Evolutionary conservation across 2,113 vertebrate species (phyloP), one percentile per base, ranked within the genome.

Genomic region (Chelonoidis abingdonii): DNA sequence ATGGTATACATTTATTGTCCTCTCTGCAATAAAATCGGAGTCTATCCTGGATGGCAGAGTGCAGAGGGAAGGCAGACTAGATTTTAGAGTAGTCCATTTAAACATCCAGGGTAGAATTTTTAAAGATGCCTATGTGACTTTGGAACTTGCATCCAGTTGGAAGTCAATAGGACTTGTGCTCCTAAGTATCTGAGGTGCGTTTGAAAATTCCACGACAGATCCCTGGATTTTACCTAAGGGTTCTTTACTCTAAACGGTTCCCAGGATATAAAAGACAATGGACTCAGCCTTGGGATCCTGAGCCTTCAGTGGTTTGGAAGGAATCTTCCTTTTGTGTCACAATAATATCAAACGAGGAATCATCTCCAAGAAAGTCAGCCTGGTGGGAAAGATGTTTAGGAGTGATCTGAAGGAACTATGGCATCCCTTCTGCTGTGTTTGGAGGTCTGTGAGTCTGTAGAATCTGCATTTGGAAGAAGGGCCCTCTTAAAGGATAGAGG

Each of bases 61-160:
- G 80, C 27, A 78, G 53, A 85, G 82, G 69, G 41, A 69, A 90
- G 16, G 24, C 54, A 13, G 86, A 10, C 53, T 3, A 6, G 85
- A 59, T 49, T 89, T 65, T 86, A 59, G 80, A 92, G 24, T 31
- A 5, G 5, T 19, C 22, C 10, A 41, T 83, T 94, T 29, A n/a
- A 10, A 11, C 41, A 82, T 8, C 89, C 84, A 82, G 27, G 24
- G 29, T 29, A 69, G 84, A 84, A 29, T 14, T 54, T 92, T 52
- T 85, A 5, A 9, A 44, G 17, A 19, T 25, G 13, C 72, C 52
- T 38, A 10, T 11, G 6, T 10, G 49, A 21, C 0, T 0, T 21
- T 2, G 82, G 56, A 92, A 31, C 79, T 4, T 17, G 75, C 24
- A 38, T 53, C 13, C 38, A 9, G 1, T 4, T 72, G 31, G 25